These are phyloP conservation scores for Tangara arthus DNA, from an alignment of 2,797 vertebrate species.

Conservation along the genomic window DNA sequence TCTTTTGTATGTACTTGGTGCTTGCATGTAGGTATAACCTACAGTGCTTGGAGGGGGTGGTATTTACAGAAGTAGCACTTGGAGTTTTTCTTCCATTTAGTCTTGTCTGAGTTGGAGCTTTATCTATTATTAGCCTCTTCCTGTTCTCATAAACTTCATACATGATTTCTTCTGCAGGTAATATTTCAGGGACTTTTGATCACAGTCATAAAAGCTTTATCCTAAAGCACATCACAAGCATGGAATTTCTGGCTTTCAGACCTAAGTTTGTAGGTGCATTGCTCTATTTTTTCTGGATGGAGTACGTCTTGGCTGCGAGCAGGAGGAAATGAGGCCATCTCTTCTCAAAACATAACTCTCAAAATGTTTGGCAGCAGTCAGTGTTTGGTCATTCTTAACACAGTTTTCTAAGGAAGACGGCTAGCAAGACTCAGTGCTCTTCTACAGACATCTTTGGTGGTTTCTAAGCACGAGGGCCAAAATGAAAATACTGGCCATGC, in stretches of 20 bases:
- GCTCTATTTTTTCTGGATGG: conserved; percentile 48
- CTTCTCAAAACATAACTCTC: conserved; percentile 14
- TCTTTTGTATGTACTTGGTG: not conserved
- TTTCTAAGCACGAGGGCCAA: not conserved
- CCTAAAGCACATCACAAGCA: not conserved
- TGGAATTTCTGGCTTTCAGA: conserved; percentile 26
- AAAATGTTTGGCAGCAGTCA: not conserved
- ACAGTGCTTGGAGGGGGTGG: not conserved
- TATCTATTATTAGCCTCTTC: not conserved
- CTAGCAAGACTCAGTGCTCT: not conserved
- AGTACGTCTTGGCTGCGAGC: conserved; percentile 22
- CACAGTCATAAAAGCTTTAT: not conserved
- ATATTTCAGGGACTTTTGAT: not conserved
- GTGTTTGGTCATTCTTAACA: not conserved
- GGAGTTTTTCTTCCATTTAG: not conserved
- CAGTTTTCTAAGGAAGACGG: not conserved
- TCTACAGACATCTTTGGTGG: not conserved
- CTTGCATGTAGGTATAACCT: not conserved
- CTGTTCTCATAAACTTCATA: not conserved
- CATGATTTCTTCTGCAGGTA: not conserved
- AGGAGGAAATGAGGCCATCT: conserved; percentile 45
- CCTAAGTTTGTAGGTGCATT: not conserved
- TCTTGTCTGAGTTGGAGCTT: not conserved
- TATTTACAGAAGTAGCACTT: not conserved
- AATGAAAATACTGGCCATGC: not conserved